Percentiles rank a stretch among this genome's conserved stretches.
Evolutionary conservation across 2,113 vertebrate species (phyloP).

Genomic region (Tautogolabrus adspersus): DNA sequence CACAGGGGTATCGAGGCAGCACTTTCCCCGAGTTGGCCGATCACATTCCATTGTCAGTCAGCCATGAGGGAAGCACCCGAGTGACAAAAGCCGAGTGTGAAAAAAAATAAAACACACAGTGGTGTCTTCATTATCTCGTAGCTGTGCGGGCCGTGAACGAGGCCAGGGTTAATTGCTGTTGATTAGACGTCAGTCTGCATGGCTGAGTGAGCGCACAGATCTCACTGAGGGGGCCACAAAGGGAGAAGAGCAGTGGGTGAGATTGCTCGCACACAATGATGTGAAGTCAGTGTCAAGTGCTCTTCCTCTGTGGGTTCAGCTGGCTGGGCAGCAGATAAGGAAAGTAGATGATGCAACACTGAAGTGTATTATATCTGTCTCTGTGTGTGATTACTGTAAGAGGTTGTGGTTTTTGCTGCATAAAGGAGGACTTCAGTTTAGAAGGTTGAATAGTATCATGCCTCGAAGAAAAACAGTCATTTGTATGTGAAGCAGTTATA

Average conservation of each 20-base stretch:
- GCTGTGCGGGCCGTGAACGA: slow-evolving; percentile 35
- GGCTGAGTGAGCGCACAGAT: slow-evolving; percentile 56
- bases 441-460: background rate
- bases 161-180: slow-evolving; percentile 75
- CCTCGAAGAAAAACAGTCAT: background rate
- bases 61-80: slow-evolving; percentile 35
- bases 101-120: slow-evolving; percentile 25
- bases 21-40: slow-evolving; percentile 11
- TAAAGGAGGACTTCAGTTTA: background rate
- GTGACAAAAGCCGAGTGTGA: slow-evolving; percentile 56
- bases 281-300: slow-evolving; percentile 64
- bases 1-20: slow-evolving; percentile 10
- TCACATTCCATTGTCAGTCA: slow-evolving; percentile 62
- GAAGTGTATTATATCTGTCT: background rate
- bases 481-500: no score
- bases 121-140: slow-evolving; percentile 69
- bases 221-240: slow-evolving; percentile 44
- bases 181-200: slow-evolving; percentile 70
- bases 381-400: background rate
- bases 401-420: no score
- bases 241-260: slow-evolving; percentile 32
- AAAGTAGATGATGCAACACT: slow-evolving; percentile 28
- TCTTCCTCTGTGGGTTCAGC: slow-evolving; percentile 51
- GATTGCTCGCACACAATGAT: slow-evolving; percentile 54
- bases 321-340: slow-evolving; percentile 48